A percentile compares a stretch with the other conserved stretches of the same genome.
Conservation (phyloP, 2,888 invertebrate species). For the Pandemis corylana region DNA sequence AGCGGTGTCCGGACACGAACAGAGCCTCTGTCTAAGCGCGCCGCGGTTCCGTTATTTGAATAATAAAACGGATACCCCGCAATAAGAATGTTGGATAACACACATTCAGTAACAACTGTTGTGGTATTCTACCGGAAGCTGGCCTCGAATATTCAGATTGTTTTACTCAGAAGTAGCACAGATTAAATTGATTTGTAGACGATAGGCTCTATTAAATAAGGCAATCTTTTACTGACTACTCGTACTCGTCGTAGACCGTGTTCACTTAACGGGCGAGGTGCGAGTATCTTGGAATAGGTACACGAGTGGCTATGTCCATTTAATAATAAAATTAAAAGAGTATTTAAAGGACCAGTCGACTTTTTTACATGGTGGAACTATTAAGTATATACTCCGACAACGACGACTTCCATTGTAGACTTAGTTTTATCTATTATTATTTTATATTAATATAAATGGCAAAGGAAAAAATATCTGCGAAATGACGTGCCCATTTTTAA, state of each 20-base stretch:
- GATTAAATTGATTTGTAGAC: neutral
- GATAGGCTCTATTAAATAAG: neutral
- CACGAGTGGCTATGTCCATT: neutral
- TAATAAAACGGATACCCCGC: slow-evolving; percentile 18
- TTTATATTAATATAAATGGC: neutral
- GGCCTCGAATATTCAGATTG: neutral
- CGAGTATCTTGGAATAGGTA: neutral
- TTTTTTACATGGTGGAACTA: neutral
- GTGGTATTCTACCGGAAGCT: slow-evolving; percentile 4
- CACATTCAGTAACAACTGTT: neutral
- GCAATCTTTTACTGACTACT: neutral
- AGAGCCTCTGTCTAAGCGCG: slow-evolving; percentile 2
- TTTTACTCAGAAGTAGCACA: neutral
- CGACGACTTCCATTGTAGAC: too few species aligned
- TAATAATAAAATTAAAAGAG: slow-evolving; percentile 1
- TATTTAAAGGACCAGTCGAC: neutral
- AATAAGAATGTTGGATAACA: slow-evolving; percentile 20
- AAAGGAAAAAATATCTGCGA: neutral
- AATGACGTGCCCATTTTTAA: neutral
- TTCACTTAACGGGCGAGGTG: neutral
- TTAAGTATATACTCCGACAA: neutral
- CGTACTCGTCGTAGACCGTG: neutral
- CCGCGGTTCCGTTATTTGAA: slow-evolving; percentile 23
- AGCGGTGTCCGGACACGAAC: slow-evolving; percentile 7
- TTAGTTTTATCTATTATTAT: neutral